A percentile compares a stretch with the other conserved stretches of the same genome.
Evolutionary conservation across 2,888 invertebrate species (phyloP).

Genomic region (Cyclophora albipunctata): DNA sequence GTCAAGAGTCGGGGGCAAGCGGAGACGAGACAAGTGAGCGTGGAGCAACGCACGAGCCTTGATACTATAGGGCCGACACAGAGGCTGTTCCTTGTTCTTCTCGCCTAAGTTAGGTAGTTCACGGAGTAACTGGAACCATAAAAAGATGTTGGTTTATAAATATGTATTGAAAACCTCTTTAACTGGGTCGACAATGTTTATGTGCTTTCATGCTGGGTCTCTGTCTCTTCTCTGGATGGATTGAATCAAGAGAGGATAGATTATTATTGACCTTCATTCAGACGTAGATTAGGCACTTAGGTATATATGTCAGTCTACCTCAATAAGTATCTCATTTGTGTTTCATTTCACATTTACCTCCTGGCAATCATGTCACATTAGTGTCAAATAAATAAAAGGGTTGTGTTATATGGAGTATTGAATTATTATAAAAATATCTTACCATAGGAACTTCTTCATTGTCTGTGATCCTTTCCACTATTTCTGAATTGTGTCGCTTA

Average conservation of each 20-base stretch:
- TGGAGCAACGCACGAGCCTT: constrained; percentile 96
- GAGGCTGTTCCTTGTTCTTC: constrained; percentile 96
- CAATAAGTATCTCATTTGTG: no score
- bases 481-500: constrained; percentile 93
- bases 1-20: constrained; percentile 86
- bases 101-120: constrained; percentile 94
- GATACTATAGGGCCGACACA: constrained; percentile 94
- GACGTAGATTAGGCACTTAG: no score
- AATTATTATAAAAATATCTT: constrained; percentile 35
- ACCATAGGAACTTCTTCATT: constrained; percentile 95
- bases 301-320: no score
- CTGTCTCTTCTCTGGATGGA: no score
- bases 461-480: constrained; percentile 93
- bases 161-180: neutral
- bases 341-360: no score
- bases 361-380: no score
- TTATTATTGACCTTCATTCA: no score
- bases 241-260: no score
- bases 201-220: no score
- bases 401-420: no score
- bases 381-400: no score
- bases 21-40: constrained; percentile 93
- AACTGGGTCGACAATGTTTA: neutral
- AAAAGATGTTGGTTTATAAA: neutral
- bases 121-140: constrained; percentile 83